Evolutionary conservation across 2,113 vertebrate genomes (phyloP).

Genomic region (Tricholaema leucomelas): DNA sequence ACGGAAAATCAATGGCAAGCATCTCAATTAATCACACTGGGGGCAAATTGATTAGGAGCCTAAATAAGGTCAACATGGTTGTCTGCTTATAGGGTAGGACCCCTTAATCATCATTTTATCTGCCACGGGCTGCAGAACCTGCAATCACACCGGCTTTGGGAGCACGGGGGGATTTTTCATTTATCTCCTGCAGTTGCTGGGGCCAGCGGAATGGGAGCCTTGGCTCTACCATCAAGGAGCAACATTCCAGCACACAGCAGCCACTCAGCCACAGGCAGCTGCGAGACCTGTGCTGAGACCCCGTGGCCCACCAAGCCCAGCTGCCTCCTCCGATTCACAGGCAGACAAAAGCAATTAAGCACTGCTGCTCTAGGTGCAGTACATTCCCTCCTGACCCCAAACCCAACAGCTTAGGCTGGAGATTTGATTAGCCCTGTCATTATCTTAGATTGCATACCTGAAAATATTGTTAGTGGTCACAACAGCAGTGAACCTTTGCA

Average conservation of each 20-base stretch:
- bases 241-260: not conserved
- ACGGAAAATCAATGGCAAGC: slow-evolving; percentile 77
- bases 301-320: not conserved
- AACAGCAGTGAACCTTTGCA: not conserved
- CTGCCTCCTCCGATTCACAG: not conserved
- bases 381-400: not conserved
- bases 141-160: slow-evolving; percentile 21
- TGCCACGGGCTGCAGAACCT: slow-evolving; percentile 50
- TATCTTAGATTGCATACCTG: not conserved
- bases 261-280: not conserved
- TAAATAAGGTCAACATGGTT: slow-evolving; percentile 85
- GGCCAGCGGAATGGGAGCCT: not conserved
- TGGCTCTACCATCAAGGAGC: not conserved
- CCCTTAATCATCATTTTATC: slow-evolving; percentile 84
- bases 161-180: not conserved
- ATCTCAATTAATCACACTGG: slow-evolving; percentile 84
- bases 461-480: not conserved
- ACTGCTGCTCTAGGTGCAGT: not conserved
- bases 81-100: slow-evolving; percentile 84
- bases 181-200: not conserved
- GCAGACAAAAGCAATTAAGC: not conserved
- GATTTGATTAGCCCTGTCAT: not conserved
- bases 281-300: not conserved
- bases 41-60: slow-evolving; percentile 80
- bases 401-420: not conserved